Conservation (phyloP, 2,888 invertebrate genomes). For the Glyphotaelius pellucidus region DNA sequence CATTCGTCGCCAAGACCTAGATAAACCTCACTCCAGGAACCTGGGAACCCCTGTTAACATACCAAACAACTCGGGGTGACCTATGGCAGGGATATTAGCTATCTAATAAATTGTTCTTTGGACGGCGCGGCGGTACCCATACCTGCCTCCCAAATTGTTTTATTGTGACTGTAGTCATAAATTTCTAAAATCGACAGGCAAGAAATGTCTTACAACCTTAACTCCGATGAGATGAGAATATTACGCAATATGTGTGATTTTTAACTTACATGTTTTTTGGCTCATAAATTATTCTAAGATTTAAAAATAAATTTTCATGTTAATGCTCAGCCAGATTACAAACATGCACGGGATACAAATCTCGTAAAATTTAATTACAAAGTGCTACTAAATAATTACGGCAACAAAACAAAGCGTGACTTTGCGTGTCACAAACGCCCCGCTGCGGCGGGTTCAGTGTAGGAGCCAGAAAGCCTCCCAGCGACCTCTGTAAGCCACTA, state of each 20-base stretch:
- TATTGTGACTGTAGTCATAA: too few relatives aligned
- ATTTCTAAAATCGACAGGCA: background rate
- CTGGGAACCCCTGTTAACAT: too few relatives aligned
- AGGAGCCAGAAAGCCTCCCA: conserved; percentile 26
- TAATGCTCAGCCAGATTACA: background rate
- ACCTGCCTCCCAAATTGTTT: too few relatives aligned
- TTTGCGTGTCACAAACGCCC: conserved; percentile 39
- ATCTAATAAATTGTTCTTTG: too few relatives aligned
- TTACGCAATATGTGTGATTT: too few relatives aligned
- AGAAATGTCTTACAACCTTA: background rate
- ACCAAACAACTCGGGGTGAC: too few relatives aligned
- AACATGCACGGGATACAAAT: background rate
- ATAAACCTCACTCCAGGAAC: too few relatives aligned
- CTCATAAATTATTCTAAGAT: background rate
- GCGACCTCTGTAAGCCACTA: conserved; percentile 49
- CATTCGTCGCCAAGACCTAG: too few relatives aligned
- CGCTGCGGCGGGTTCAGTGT: conserved; percentile 14
- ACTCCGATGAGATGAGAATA: too few relatives aligned
- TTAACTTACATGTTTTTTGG: too few relatives aligned
- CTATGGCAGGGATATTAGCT: too few relatives aligned
- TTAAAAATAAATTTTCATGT: background rate
- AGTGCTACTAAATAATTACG: conserved; percentile 37
- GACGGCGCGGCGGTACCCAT: too few relatives aligned
- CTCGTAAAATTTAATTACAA: conserved; percentile 27
- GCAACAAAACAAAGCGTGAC: conserved; percentile 45